Base-by-base conservation (phyloP, 2,888 invertebrate genomes). In the Tetranychus piercei region DNA sequence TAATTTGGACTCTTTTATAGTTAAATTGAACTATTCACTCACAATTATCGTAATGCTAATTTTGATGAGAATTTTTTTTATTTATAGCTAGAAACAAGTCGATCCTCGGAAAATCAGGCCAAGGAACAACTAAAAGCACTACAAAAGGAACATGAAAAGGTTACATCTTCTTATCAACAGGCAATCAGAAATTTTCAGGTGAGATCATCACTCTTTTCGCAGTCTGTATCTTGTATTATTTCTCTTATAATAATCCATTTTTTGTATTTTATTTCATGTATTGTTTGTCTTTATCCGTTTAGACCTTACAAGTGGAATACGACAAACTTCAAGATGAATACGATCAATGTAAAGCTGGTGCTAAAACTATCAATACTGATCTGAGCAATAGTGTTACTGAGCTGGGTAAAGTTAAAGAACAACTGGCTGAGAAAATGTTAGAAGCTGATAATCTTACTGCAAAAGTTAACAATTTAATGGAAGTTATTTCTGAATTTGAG, bases 271-370 rank as follows among this genome's bases (percentile, higher is more conserved):
- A 34, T 34, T 34, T 34, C 34, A 34, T 34, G 34, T 34, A 34
- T 4, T 34, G 34, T 34, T 34, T 34, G 5, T 4, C 5, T 34
- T 34, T 34, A 0, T 34, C 34, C 34, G 34, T 34, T 34, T 34
- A 34, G 75, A 74, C 45, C 9, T 69, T 76, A 22, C 76, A 76
- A 73, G 65, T 64, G 7, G 76, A 76, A 34, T 76, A 76, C 66
- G 77, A 77, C 67, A 75, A 73, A 74, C 44, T 72, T 8, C 74
- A 76, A 67, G 76, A 76, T 65, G 67, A 76, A 34, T 44, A 44
- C 45, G 76, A 76, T 44, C 22, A 23, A 22, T 73, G 34, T 7
- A 75, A 67, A 20, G n/a, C 15, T 9, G 45, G 34, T n/a, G 66
- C 44, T 15, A 76, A 76, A 65, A 34, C 44, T n/a, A n/a, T 69